These are phyloP conservation scores for Hydropsyche betteni DNA, from an alignment of 2,888 invertebrate species.

Conservation along the genomic window DNA sequence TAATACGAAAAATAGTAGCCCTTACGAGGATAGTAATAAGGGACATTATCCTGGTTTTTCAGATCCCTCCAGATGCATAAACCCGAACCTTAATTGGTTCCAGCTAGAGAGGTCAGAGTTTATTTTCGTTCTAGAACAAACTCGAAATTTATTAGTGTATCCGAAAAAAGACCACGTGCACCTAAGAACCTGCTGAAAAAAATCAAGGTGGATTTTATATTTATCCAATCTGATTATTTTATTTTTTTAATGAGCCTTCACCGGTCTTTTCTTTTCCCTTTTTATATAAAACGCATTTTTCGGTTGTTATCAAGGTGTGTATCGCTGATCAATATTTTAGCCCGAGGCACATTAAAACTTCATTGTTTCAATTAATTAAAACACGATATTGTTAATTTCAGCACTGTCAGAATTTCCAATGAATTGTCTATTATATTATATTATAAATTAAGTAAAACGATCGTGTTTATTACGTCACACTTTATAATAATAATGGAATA, in stretches of 20 bases:
- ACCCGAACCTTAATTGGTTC: constrained; percentile 32
- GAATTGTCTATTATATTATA: not conserved
- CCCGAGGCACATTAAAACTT: not conserved
- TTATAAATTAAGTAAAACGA: too few species aligned
- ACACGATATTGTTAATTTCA: not conserved
- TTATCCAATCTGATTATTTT: not conserved
- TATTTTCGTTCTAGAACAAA: constrained; percentile 34
- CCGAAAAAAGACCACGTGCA: not conserved
- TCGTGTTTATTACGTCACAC: too few species aligned
- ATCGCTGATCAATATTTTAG: constrained; percentile 3
- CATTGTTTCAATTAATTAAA: constrained; percentile 13
- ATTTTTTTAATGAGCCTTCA: constrained; percentile 33
- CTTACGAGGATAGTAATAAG: not conserved
- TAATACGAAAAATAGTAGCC: not conserved
- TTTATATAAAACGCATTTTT: not conserved
- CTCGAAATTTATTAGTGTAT: not conserved
- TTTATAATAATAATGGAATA: too few species aligned
- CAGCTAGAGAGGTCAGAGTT: constrained; percentile 25
- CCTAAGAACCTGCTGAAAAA: constrained; percentile 1
- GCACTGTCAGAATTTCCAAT: not conserved
- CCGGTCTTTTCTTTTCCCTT: not conserved
- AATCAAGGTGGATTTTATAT: constrained; percentile 1
- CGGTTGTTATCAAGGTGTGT: not conserved
- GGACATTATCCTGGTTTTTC: constrained; percentile 16
- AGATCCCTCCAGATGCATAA: constrained; percentile 30